These are phyloP conservation scores for Trachelus iudaicus DNA, from an alignment of 2,888 invertebrate species.

Conservation along the genomic window DNA sequence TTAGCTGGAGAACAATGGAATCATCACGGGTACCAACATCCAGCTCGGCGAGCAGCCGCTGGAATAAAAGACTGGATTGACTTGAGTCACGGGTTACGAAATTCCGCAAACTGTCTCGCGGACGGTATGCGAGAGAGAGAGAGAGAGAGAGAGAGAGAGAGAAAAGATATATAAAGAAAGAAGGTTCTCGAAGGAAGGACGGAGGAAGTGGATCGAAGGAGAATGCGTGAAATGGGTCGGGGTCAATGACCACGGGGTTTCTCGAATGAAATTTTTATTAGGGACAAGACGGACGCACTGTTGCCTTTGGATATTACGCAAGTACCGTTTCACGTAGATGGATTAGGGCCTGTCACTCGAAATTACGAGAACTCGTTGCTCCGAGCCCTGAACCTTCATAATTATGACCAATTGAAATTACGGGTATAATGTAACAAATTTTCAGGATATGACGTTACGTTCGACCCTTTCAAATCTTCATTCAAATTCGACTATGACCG, in stretches of 20 bases:
- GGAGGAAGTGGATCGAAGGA: conserved; percentile 19
- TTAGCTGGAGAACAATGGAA: conserved; percentile 11
- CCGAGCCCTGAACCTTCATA: background rate
- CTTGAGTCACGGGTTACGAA: background rate
- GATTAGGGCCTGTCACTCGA: conserved; percentile 14
- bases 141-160: conserved; percentile 13
- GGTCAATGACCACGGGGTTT: conserved; percentile 46
- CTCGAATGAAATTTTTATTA: conserved; percentile 50
- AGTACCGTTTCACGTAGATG: conserved; percentile 27
- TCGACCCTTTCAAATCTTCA: background rate
- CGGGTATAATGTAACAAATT: background rate
- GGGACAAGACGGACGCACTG: conserved; percentile 34
- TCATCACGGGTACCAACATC: background rate
- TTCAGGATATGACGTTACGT: background rate
- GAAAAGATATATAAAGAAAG: too few species aligned
- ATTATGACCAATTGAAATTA: background rate
- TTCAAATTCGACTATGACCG: background rate
- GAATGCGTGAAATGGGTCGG: conserved; percentile 39
- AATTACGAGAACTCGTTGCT: background rate
- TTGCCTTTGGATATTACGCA: conserved; percentile 31
- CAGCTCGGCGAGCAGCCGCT: background rate
- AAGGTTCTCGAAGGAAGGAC: conserved; percentile 12
- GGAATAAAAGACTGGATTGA: background rate
- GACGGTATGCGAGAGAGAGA: conserved; percentile 3
- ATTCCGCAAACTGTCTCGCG: background rate